phyloP scores from a whole-genome alignment of 2,113 vertebrate genomes.

The Dascyllus trimaculatus region DNA sequence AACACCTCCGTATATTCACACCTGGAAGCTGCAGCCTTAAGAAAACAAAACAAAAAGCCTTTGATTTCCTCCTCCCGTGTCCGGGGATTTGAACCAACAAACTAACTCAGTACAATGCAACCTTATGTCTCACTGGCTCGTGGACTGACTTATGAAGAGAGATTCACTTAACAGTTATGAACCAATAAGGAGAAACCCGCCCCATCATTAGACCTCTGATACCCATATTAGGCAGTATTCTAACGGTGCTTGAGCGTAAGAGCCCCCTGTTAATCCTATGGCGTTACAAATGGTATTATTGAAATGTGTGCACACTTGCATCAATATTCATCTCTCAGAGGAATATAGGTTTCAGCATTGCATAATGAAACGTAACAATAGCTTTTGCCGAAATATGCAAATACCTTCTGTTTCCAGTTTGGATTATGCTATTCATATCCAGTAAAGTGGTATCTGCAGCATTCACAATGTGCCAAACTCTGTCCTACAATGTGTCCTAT shows the following conservation, averaged over 20 bases:
- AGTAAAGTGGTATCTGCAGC: slow-evolving; percentile 61
- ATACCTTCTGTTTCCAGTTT: slow-evolving; percentile 70
- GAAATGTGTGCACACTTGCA: slow-evolving; percentile 62
- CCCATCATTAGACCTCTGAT: slow-evolving; percentile 57
- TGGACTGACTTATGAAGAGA: not conserved
- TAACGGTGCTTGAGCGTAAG: slow-evolving; percentile 42
- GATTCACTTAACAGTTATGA: slow-evolving; percentile 29
- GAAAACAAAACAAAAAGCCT: not conserved
- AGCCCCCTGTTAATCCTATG: slow-evolving; percentile 70
- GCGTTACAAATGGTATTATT: slow-evolving; percentile 76
- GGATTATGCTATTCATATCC: slow-evolving; percentile 72
- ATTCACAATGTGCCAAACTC: slow-evolving; percentile 61
- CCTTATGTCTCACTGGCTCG: slow-evolving; percentile 4
- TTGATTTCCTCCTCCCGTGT: not conserved
- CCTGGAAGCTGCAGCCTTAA: not conserved
- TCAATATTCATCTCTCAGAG: slow-evolving; percentile 70
- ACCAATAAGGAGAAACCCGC: slow-evolving; percentile 28
- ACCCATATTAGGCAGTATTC: slow-evolving; percentile 54
- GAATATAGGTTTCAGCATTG: slow-evolving; percentile 65
- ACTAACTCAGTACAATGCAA: not conserved
- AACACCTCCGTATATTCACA: not conserved
- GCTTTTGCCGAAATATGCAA: slow-evolving; percentile 74
- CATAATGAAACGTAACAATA: slow-evolving; percentile 74
- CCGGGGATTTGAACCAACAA: not conserved
- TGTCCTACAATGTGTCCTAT: slow-evolving; percentile 58